These are phyloP conservation scores for Burhinus bistriatus DNA, from an alignment of 2,113 vertebrate genomes.

Conservation along the genomic window DNA sequence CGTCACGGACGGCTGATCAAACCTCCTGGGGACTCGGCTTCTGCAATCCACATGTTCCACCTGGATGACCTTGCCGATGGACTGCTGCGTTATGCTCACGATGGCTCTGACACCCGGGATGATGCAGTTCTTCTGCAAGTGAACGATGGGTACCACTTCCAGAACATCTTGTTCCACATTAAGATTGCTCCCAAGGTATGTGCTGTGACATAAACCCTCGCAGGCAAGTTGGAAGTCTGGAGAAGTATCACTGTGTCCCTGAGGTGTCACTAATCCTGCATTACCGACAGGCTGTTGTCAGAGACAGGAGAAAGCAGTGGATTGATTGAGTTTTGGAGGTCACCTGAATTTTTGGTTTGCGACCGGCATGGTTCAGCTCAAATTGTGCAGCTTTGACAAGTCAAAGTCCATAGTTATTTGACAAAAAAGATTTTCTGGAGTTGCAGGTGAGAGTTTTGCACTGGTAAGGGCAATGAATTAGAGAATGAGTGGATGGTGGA, in stretches of 20 bases:
- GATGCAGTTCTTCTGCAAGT: conserved; percentile 83
- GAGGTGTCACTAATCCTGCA: background rate
- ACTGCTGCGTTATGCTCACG: conserved; percentile 83
- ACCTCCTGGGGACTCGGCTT: conserved; percentile 4
- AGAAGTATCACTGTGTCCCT: background rate
- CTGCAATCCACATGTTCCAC: conserved; percentile 63
- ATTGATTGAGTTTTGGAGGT: background rate
- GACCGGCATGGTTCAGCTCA: background rate
- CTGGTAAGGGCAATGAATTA: background rate
- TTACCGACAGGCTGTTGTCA: background rate
- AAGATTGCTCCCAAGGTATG: conserved; percentile 79
- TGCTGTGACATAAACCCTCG: background rate
- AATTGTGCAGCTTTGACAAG: background rate
- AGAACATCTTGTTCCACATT: conserved; percentile 83
- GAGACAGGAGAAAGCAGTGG: background rate
- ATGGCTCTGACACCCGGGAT: conserved; percentile 73
- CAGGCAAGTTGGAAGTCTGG: background rate
- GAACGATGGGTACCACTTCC: conserved; percentile 88
- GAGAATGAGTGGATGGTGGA: background rate
- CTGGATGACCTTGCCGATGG: conserved; percentile 79
- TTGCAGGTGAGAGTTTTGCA: background rate
- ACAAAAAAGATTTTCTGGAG: background rate
- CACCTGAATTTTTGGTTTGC: background rate
- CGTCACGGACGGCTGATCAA: conserved; percentile 78
- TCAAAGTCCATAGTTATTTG: fast-evolving